These are phyloP conservation scores for Orchesella flavescens DNA, from an alignment of 2,888 invertebrate species.

Conservation along the genomic window DNA sequence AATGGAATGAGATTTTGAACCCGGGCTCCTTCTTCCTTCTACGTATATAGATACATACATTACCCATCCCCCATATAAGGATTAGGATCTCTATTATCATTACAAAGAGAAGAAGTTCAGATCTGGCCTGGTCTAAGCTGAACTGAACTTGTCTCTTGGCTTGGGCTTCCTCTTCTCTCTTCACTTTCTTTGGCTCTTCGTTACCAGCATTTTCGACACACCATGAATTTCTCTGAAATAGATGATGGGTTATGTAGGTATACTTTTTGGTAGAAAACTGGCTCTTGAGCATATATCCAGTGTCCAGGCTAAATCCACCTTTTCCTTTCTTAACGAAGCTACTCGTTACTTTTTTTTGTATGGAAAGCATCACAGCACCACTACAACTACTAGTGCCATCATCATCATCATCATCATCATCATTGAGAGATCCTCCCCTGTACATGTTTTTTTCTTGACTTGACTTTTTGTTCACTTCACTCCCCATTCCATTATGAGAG, in stretches of 20 bases:
- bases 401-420: too few relatives aligned
- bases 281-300: neutral
- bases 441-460: too few relatives aligned
- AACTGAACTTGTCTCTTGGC: constrained; percentile 23
- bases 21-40: neutral
- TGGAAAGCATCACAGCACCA: too few relatives aligned
- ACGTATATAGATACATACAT: neutral
- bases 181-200: neutral
- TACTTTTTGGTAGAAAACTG: neutral
- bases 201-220: neutral
- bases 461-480: too few relatives aligned
- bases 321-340: neutral
- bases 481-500: too few relatives aligned
- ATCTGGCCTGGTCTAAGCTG: neutral
- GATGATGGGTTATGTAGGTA: neutral
- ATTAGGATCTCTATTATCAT: constrained; percentile 26
- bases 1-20: neutral
- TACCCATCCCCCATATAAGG: neutral
- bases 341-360: neutral
- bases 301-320: neutral
- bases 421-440: too few relatives aligned
- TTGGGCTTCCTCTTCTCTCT: neutral
- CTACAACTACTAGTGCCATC: too few relatives aligned
- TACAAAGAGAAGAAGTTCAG: neutral
- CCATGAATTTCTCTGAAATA: neutral